Base-by-base conservation (phyloP, 2,888 invertebrate genomes). In the Pollenia angustigena region DNA sequence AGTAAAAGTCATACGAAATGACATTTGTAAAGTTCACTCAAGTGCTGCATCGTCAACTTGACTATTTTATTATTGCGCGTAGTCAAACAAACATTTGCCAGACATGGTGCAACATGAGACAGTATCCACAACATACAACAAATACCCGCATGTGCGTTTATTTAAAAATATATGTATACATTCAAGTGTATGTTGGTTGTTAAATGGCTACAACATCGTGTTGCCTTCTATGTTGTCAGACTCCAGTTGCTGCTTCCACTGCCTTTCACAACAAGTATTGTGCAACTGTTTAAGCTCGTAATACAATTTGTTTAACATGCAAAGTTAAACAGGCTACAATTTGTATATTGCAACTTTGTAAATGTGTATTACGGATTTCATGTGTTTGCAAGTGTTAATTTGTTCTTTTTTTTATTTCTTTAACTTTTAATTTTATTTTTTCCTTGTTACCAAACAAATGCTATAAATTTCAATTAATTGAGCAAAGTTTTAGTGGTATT, bases 231-330 rank as follows among this genome's bases (percentile, higher is more conserved):
- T 75, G 60, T 62, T 82, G 50, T 82, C 75, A 52, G 58, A 58
- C 52, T 62, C 32, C 48, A 48, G 40, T 62, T 75, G 40, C 48
- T 52, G 32, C 54, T 58, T 12, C 56, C 48, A 56, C 50, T 83
- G 69, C 58, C 44, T 54, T 23, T 42, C 12, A 32, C 14, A 60
- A 54, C 68, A 74, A 75, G 32, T 62, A 40, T 42, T 50, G 23
- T 42, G 50, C 64, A 46, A 16, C 58, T 76, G 79, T 76, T 86
- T 83, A 86, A 86, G 86, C 86, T 83, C 83, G 83, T 83, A 86
- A 86, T 86, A 86, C 86, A 83, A 86, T 86, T 86, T 86, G 86
- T 83, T 81, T 66, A n/a, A 86, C 86, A 86, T 86, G 86, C 83
- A 75, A 86, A 86, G 86, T 86, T 86, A 86, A 86, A 83, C 80